These are phyloP conservation scores for Gallinago media DNA, from an alignment of 2,113 vertebrate genomes.

Conservation along the genomic window DNA sequence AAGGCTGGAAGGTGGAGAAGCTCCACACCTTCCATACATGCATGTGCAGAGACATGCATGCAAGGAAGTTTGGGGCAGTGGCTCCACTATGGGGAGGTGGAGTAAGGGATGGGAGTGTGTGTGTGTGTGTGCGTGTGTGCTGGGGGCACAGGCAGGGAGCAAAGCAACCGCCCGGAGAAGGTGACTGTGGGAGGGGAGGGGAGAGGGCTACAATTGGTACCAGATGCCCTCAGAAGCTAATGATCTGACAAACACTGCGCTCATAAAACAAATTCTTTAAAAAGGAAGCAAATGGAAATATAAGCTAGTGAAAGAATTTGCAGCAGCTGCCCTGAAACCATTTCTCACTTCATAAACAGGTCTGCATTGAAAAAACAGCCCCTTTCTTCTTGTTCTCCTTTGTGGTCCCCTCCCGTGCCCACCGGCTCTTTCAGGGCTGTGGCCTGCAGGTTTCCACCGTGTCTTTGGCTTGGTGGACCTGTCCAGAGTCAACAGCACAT, in stretches of 20 bases:
- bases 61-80: not conserved
- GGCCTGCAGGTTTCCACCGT: conserved; percentile 6
- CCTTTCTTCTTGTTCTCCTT: conserved; percentile 48
- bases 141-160: not conserved
- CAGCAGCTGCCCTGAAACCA: conserved; percentile 76
- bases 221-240: conserved; percentile 81
- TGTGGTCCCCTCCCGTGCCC: conserved; percentile 62
- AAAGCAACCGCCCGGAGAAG: not conserved
- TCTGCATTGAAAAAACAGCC: conserved; percentile 72
- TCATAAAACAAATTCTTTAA: conserved; percentile 81
- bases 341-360: conserved; percentile 86
- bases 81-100: not conserved
- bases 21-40: not conserved
- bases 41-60: rapidly evolving
- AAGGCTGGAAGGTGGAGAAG: not conserved
- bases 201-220: conserved; percentile 73
- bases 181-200: conserved; percentile 1
- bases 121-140: not conserved
- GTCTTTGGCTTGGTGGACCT: not conserved
- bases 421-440: not conserved
- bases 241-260: conserved; percentile 74
- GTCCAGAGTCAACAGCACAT: conserved; percentile 35
- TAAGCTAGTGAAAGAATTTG: conserved; percentile 84
- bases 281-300: conserved; percentile 83
- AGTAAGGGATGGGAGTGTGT: rapidly evolving